Conservation (phyloP, 2,797 vertebrate genomes). For the Acrossocheilus fasciatus region DNA sequence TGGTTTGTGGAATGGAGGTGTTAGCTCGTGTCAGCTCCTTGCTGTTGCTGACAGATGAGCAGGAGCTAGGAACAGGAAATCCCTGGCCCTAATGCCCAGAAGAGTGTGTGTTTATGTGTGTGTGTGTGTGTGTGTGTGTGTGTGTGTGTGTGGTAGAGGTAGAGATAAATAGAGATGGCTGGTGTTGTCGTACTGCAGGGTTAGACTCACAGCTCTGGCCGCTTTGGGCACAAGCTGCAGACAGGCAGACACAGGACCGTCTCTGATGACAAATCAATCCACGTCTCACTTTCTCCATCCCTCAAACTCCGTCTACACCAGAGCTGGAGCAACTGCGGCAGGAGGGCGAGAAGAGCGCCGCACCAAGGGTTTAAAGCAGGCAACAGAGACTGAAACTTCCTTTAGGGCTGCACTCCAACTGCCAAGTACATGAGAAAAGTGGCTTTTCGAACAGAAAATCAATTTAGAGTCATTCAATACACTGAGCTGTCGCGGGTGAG, state of each 20-base stretch:
- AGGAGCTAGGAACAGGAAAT: constrained; percentile 64
- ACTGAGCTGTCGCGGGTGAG: constrained; percentile 46
- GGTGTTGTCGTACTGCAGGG: constrained; percentile 53
- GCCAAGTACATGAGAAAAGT: constrained; percentile 48
- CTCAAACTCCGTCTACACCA: constrained; percentile 43
- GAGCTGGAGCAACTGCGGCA: constrained; percentile 32
- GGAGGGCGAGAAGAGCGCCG: background rate
- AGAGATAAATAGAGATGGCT: constrained; percentile 52
- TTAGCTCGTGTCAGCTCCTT: constrained; percentile 75
- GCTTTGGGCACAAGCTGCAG: constrained; percentile 52
- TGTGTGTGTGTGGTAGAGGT: constrained; percentile 48
- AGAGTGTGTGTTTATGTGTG: constrained; percentile 35
- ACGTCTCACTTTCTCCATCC: constrained; percentile 55
- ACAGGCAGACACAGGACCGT: constrained; percentile 62
- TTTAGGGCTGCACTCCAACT: constrained; percentile 38
- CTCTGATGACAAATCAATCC: constrained; percentile 69
- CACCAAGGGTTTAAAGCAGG: constrained; percentile 22
- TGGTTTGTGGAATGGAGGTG: constrained; percentile 74
- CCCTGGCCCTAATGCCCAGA: constrained; percentile 55
- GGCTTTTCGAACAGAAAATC: constrained; percentile 52
- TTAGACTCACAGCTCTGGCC: constrained; percentile 50
- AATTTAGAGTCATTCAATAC: constrained; percentile 48
- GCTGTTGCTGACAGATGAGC: constrained; percentile 71
- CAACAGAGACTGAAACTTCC: constrained; percentile 44
- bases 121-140: constrained; percentile 48